Conservation (phyloP, 2,888 invertebrate genomes). For the Diploptera punctata region DNA sequence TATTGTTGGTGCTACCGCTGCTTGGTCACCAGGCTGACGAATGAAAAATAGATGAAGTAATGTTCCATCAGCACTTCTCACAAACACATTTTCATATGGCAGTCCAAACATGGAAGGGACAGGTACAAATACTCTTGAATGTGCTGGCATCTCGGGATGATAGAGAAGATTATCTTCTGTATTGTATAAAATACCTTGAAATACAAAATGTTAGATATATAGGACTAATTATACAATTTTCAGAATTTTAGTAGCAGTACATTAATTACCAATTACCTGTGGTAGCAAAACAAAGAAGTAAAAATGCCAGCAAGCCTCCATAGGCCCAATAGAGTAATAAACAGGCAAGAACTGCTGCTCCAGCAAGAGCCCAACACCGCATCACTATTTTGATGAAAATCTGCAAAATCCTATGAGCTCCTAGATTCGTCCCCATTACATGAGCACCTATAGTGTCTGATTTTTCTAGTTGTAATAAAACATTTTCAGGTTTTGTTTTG, state of each 20-base stretch:
- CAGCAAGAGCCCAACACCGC: conserved; percentile 80
- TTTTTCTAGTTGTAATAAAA: not conserved
- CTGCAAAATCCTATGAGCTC: conserved; percentile 33
- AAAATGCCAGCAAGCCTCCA: conserved; percentile 75
- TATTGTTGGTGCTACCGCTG: conserved; percentile 78
- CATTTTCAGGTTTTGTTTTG: not conserved
- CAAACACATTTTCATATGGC: conserved; percentile 83
- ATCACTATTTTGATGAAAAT: conserved; percentile 53
- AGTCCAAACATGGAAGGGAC: conserved; percentile 85
- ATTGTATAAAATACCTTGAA: conserved; percentile 78
- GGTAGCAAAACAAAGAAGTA: conserved; percentile 71
- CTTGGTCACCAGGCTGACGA: conserved; percentile 71
- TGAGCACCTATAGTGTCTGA: not conserved
- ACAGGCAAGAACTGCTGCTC: conserved; percentile 74
- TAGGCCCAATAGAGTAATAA: conserved; percentile 84
- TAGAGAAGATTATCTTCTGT: conserved; percentile 87
- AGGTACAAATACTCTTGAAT: conserved; percentile 87
- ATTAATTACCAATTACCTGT: conserved; percentile 64
- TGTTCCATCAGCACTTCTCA: conserved; percentile 77
- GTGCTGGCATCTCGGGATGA: conserved; percentile 88
- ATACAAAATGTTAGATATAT: not conserved
- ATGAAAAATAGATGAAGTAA: conserved; percentile 84
- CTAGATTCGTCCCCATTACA: conserved; percentile 29
- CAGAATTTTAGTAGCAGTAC: conserved; percentile 18
- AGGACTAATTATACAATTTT: not conserved